A percentile compares a stretch with the other conserved stretches of the same genome.
phyloP scores from a whole-genome alignment of 2,797 vertebrate genomes.

The Xiphorhynchus erythropygius region DNA sequence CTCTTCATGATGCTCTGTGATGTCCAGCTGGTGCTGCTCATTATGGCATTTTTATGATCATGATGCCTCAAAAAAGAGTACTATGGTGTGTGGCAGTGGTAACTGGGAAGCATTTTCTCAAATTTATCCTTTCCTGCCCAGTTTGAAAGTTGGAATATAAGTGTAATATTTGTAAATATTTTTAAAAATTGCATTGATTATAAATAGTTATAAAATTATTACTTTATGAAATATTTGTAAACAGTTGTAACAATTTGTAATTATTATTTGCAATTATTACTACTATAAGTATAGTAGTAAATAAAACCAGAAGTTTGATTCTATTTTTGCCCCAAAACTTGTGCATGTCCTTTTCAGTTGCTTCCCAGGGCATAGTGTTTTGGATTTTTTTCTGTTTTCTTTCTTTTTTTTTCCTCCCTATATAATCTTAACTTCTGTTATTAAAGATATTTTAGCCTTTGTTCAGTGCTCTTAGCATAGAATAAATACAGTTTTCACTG shows the following conservation, averaged over 20 bases:
- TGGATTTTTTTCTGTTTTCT: neutral
- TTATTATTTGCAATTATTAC: neutral
- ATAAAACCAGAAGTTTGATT: neutral
- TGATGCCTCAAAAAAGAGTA: neutral
- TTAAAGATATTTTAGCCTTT: neutral
- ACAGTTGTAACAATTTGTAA: neutral
- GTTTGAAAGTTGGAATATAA: neutral
- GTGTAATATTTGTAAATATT: neutral
- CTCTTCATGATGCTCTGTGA: neutral
- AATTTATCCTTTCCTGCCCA: neutral
- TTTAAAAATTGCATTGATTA: neutral
- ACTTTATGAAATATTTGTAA: neutral
- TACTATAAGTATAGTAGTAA: neutral
- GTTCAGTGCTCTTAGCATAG: neutral
- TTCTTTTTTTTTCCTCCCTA: fast-evolving
- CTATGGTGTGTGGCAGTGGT: neutral
- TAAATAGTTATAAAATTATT: neutral
- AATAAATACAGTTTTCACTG: neutral
- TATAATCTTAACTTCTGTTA: neutral
- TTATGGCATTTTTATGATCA: neutral
- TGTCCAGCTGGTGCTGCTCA: neutral
- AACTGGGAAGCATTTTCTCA: neutral
- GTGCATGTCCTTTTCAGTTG: neutral
- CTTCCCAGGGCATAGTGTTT: neutral
- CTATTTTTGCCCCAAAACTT: neutral